These are phyloP conservation scores for Cheirogaleus major DNA, from an alignment of 2,797 vertebrate genomes.

Conservation along the genomic window DNA sequence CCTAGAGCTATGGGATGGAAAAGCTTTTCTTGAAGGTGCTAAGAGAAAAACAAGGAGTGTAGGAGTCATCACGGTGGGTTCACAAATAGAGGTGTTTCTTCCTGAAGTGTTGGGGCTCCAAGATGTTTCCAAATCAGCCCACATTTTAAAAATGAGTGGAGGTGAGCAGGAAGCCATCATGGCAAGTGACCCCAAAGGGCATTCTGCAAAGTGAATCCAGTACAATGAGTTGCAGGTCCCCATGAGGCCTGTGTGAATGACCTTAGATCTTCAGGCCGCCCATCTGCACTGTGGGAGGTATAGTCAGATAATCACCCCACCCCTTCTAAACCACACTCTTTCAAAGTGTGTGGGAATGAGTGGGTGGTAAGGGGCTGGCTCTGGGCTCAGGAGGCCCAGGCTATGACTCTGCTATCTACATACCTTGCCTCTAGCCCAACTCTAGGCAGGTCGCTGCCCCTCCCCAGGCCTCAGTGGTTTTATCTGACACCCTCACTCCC, in stretches of 20 bases:
- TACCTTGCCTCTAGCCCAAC: not conserved
- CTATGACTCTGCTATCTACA: not conserved
- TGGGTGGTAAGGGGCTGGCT: not conserved
- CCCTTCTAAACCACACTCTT: not conserved
- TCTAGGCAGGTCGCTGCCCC: not conserved
- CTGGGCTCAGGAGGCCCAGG: not conserved
- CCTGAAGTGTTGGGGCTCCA: conserved; percentile 17
- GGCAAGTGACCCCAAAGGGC: not conserved
- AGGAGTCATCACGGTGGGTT: conserved; percentile 84
- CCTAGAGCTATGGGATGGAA: not conserved
- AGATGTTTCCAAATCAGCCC: conserved; percentile 52
- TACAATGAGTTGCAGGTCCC: not conserved
- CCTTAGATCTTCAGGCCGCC: not conserved
- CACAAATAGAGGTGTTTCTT: conserved; percentile 70
- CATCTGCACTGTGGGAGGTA: not conserved
- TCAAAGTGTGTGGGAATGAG: not conserved
- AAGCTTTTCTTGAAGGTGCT: conserved; percentile 52
- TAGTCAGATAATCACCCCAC: not conserved
- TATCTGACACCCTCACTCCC: not conserved
- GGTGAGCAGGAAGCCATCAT: not conserved
- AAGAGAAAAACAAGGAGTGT: conserved; percentile 79
- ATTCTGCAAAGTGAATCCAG: conserved; percentile 3
- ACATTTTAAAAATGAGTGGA: conserved; percentile 22
- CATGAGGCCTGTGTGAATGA: not conserved
- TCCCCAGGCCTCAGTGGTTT: not conserved